A percentile compares a stretch with the other conserved stretches of the same genome.
phyloP scores from a whole-genome alignment of 2,113 vertebrate species.

The Pungitius pungitius region DNA sequence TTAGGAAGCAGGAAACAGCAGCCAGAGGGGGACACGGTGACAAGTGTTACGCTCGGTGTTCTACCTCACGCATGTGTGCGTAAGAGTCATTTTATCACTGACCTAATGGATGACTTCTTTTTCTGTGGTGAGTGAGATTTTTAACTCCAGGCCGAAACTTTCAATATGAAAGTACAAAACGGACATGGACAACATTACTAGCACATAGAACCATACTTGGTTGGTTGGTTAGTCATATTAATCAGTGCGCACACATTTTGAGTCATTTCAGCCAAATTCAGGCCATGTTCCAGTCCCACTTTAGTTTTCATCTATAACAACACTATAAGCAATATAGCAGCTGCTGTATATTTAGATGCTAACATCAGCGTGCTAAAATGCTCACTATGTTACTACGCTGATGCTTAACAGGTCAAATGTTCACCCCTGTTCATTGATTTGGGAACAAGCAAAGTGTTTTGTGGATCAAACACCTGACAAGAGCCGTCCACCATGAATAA shows the following conservation, averaged over 20 bases:
- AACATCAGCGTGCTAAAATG: too few relatives aligned
- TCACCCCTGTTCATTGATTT: not conserved
- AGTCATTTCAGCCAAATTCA: not conserved
- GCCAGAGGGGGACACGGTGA: constrained; percentile 33
- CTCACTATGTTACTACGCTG: not conserved
- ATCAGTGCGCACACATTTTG: not conserved
- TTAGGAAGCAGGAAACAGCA: constrained; percentile 65
- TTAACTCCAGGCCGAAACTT: not conserved
- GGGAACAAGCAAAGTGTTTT: not conserved
- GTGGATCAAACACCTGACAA: not conserved
- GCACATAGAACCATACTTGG: not conserved
- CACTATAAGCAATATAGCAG: not conserved
- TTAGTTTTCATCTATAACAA: not conserved
- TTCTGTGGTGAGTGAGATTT: constrained; percentile 8
- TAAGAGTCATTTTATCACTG: constrained; percentile 36
- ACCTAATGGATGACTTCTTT: constrained; percentile 19
- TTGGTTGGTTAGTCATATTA: not conserved
- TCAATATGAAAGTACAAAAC: not conserved
- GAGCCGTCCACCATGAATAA: not conserved
- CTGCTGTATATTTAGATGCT: not conserved
- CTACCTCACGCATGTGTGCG: constrained; percentile 3
- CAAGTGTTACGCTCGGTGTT: constrained; percentile 25
- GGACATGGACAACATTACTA: constrained; percentile 2
- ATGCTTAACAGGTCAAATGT: not conserved
- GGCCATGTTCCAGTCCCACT: not conserved